A percentile compares a stretch with the other conserved stretches of the same genome.
These are phyloP conservation scores for Gambusia yucatana DNA, from an alignment of 2,797 vertebrate genomes.

Conservation along the genomic window DNA sequence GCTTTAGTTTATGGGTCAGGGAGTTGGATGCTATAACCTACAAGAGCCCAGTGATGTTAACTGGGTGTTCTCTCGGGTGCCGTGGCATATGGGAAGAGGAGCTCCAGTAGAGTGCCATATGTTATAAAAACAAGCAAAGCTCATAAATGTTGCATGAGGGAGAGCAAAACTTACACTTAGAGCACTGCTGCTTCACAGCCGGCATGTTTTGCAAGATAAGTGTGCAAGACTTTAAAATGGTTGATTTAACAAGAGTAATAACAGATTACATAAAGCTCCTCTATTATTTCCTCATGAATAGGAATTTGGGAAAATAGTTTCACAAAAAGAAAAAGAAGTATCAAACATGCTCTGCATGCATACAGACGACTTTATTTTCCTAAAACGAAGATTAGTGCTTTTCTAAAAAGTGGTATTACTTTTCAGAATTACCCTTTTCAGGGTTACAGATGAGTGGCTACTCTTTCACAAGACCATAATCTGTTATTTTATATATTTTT, in stretches of 20 bases:
- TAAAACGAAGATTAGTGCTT: not conserved
- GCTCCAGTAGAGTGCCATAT: constrained; percentile 48
- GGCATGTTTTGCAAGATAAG: constrained; percentile 17
- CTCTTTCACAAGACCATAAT: not conserved
- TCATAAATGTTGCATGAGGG: constrained; percentile 61
- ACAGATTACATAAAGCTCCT: not conserved
- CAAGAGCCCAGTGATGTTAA: constrained; percentile 40
- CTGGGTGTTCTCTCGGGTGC: constrained; percentile 40
- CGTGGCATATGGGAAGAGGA: constrained; percentile 41
- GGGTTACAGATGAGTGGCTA: not conserved
- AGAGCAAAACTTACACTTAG: constrained; percentile 47
- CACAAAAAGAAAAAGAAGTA: not conserved
- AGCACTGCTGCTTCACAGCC: not conserved
- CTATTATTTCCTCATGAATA: not conserved
- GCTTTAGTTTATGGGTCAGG: constrained; percentile 18
- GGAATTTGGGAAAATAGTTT: not conserved
- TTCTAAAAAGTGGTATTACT: not conserved
- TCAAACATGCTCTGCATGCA: not conserved
- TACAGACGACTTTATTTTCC: not conserved
- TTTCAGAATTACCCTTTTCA: not conserved
- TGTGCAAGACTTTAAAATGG: not conserved
- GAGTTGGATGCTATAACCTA: constrained; percentile 29
- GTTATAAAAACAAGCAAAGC: constrained; percentile 53
- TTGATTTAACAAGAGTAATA: not conserved
- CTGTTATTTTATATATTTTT: not conserved